These are phyloP conservation scores for Hippopotamus amphibius DNA, from an alignment of 2,113 vertebrate species.

Conservation along the genomic window DNA sequence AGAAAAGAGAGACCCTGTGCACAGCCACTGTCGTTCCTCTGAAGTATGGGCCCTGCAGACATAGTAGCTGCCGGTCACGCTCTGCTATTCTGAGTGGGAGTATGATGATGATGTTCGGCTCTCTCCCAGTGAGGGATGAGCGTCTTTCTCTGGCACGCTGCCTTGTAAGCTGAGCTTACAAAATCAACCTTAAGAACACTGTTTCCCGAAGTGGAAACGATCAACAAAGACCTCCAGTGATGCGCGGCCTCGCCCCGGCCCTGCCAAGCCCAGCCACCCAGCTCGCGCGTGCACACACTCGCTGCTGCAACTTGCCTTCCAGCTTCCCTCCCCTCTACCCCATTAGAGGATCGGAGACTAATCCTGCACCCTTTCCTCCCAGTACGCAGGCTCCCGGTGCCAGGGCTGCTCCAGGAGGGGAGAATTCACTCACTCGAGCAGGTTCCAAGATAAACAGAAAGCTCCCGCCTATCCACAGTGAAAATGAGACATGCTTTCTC, in stretches of 20 bases:
- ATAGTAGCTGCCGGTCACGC: rapidly evolving
- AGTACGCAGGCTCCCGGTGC: neutral
- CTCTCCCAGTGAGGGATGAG: neutral
- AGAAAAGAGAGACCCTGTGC: neutral
- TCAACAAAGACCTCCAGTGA: slow-evolving; percentile 77
- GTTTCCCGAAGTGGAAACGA: slow-evolving; percentile 72
- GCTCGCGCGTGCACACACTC: neutral
- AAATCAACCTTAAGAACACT: slow-evolving; percentile 59
- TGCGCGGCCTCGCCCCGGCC: slow-evolving; percentile 32
- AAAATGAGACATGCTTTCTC: slow-evolving; percentile 44
- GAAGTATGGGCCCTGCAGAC: neutral
- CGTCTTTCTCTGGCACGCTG: slow-evolving; percentile 61
- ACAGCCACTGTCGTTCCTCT: rapidly evolving
- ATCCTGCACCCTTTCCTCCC: slow-evolving; percentile 57
- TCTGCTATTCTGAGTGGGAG: rapidly evolving
- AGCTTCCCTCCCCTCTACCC: slow-evolving; percentile 53
- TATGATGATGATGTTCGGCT: neutral
- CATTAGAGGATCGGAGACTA: slow-evolving; percentile 53
- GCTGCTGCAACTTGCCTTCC: slow-evolving; percentile 46
- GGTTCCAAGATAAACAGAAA: slow-evolving; percentile 73
- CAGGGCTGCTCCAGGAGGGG: neutral
- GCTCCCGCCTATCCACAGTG: slow-evolving; percentile 46
- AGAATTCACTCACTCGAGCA: slow-evolving; percentile 39
- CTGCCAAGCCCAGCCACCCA: slow-evolving; percentile 80
- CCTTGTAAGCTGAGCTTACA: slow-evolving; percentile 69